A percentile compares a stretch with the other conserved stretches of the same genome.
phyloP scores from a whole-genome alignment of 2,888 invertebrate genomes.

The Hyposoter dolosus region DNA sequence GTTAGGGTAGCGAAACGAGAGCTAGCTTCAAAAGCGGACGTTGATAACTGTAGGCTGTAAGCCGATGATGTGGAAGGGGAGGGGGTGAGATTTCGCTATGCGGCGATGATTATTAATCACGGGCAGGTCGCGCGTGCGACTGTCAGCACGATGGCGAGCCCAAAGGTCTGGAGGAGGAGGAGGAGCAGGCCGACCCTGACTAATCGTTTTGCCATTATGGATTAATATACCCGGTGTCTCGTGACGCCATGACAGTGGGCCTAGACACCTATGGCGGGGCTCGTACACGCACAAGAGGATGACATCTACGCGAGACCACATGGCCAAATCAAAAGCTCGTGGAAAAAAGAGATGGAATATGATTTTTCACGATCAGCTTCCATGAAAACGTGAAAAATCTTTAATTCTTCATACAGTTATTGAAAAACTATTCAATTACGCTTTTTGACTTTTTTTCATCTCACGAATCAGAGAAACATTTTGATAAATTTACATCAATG shows the following conservation, averaged over 20 bases:
- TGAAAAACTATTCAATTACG: background rate
- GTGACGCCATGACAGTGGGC: conserved; percentile 27
- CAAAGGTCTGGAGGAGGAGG: conserved; percentile 22
- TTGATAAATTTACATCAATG: background rate
- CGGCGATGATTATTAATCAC: conserved; percentile 83
- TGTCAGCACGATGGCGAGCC: conserved; percentile 78
- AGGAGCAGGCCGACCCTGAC: conserved; percentile 76
- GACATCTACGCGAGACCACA: background rate
- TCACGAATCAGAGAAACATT: background rate
- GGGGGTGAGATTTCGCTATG: conserved; percentile 24
- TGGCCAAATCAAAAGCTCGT: background rate
- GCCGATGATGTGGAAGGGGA: conserved; percentile 10
- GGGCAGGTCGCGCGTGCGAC: conserved; percentile 83
- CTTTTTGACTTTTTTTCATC: too few species aligned
- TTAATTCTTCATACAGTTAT: background rate
- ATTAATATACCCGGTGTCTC: conserved; percentile 79
- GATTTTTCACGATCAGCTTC: background rate
- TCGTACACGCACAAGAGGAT: conserved; percentile 1
- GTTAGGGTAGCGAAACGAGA: conserved; percentile 38
- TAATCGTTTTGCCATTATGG: conserved; percentile 83
- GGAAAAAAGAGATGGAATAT: background rate
- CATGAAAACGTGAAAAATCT: background rate
- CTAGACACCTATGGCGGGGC: conserved; percentile 21
- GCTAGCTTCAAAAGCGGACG: conserved; percentile 28
- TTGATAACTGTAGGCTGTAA: conserved; percentile 29